Conservation (phyloP, 2,113 vertebrate genomes). For the Melanotaenia duboulayi region DNA sequence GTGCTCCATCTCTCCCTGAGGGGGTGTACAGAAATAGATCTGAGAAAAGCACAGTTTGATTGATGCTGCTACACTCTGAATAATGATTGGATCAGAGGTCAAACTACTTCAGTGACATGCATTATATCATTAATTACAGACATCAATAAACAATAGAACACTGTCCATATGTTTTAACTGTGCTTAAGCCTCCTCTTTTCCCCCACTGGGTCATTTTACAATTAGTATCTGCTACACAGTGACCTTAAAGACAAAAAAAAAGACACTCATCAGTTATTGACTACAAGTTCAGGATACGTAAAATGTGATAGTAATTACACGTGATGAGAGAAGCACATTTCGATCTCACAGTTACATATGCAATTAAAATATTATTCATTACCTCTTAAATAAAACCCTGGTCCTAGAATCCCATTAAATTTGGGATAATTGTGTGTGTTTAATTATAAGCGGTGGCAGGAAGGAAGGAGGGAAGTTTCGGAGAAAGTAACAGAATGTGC, state of each 20-base stretch:
- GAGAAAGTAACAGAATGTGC: constrained; percentile 78
- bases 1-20: constrained; percentile 64
- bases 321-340: constrained; percentile 81
- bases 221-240: constrained; percentile 54
- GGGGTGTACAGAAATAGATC: constrained; percentile 74
- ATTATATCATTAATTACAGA: constrained; percentile 99
- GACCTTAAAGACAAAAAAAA: constrained; percentile 49
- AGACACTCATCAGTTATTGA: constrained; percentile 57
- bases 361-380: constrained; percentile 90
- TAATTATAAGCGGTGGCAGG: constrained; percentile 84
- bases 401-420: constrained; percentile 87
- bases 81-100: constrained; percentile 96
- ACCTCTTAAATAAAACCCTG: constrained; percentile 88
- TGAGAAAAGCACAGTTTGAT: constrained; percentile 83
- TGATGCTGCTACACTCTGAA: constrained; percentile 92
- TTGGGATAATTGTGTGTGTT: constrained; percentile 88
- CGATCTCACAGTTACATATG: constrained; percentile 84
- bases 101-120: constrained; percentile 92
- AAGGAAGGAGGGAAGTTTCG: constrained; percentile 78
- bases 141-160: constrained; percentile 92
- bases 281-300: constrained; percentile 52
- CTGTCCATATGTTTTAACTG: constrained; percentile 88
- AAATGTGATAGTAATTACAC: constrained; percentile 83
- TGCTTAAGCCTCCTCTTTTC: constrained; percentile 80
- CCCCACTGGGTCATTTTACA: constrained; percentile 68